phyloP scores from a whole-genome alignment of 2,888 invertebrate genomes.

The Hydroisotoma schaefferi region DNA sequence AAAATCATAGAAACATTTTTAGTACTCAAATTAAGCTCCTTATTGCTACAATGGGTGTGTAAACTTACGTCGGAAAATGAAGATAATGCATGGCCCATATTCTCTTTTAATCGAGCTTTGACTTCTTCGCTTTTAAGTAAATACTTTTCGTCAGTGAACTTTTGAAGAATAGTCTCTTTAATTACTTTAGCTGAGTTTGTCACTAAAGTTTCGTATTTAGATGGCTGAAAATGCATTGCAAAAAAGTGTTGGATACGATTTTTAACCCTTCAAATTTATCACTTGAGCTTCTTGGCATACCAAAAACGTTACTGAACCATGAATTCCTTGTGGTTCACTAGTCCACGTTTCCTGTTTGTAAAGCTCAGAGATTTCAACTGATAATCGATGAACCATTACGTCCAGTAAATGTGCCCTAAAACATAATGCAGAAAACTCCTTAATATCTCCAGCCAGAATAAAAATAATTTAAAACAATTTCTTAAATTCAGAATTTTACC shows the following conservation, averaged over 20 bases:
- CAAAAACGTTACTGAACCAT: slow-evolving; percentile 78
- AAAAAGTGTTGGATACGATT: neutral
- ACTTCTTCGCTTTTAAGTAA: slow-evolving; percentile 56
- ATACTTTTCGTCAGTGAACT: slow-evolving; percentile 64
- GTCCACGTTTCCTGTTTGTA: slow-evolving; percentile 78
- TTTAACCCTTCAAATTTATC: too few species aligned
- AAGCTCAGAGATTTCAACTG: slow-evolving; percentile 69
- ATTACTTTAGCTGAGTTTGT: slow-evolving; percentile 64
- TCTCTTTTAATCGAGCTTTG: slow-evolving; percentile 29
- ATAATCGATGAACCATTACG: slow-evolving; percentile 77
- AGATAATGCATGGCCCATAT: slow-evolving; percentile 40
- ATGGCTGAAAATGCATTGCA: slow-evolving; percentile 59
- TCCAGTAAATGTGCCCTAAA: slow-evolving; percentile 72
- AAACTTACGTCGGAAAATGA: slow-evolving; percentile 46
- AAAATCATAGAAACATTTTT: too few species aligned
- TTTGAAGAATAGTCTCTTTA: slow-evolving; percentile 68
- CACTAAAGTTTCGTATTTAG: slow-evolving; percentile 68
- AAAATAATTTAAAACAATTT: slow-evolving; percentile 9
- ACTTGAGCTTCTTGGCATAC: slow-evolving; percentile 55
- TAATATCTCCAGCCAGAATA: slow-evolving; percentile 15
- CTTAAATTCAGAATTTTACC: slow-evolving; percentile 52
- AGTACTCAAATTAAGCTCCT: too few species aligned
- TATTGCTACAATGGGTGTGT: too few species aligned
- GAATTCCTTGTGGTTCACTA: slow-evolving; percentile 75
- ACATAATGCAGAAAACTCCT: neutral